A percentile compares a stretch with the other conserved stretches of the same genome.
Evolutionary conservation across 2,113 vertebrate species (phyloP).

Genomic region (Corythoichthys intestinalis): DNA sequence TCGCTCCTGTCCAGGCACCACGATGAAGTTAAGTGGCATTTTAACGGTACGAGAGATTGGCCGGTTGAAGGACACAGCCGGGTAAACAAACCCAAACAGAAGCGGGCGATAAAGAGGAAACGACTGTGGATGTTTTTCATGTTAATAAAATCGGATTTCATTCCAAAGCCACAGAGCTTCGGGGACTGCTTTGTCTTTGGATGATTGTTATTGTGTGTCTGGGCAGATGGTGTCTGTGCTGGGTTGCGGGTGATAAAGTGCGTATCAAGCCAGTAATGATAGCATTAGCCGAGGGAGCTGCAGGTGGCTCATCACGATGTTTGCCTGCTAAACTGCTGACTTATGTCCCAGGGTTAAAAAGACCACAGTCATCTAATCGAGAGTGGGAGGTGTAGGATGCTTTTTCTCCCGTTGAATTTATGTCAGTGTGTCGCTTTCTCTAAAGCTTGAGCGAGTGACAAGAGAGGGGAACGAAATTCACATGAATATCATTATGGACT

Average conservation of each 20-base stretch:
- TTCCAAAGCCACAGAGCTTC: slow-evolving; percentile 14
- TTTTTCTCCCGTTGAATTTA: slow-evolving; percentile 5
- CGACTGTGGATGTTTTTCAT: slow-evolving; percentile 15
- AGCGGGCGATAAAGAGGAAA: slow-evolving; percentile 3
- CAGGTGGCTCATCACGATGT: slow-evolving; percentile 45
- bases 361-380: slow-evolving; percentile 23
- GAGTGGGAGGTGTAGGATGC: slow-evolving; percentile 24
- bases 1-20: slow-evolving; percentile 25
- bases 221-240: slow-evolving; percentile 43
- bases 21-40: slow-evolving; percentile 38
- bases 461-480: background rate
- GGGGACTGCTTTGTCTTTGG: slow-evolving; percentile 15
- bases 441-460: background rate
- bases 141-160: slow-evolving; percentile 14
- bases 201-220: slow-evolving; percentile 27
- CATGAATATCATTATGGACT: slow-evolving; percentile 10
- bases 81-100: slow-evolving; percentile 21
- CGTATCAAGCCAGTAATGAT: slow-evolving; percentile 40
- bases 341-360: slow-evolving; percentile 44
- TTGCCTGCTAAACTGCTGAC: slow-evolving; percentile 47
- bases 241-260: slow-evolving; percentile 45
- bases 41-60: slow-evolving; percentile 17
- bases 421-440: background rate
- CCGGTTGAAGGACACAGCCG: slow-evolving; percentile 24
- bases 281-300: slow-evolving; percentile 49